Evolutionary conservation across 1,140 invertebrate species (phyloP).

Genomic region (Diprion similis): DNA sequence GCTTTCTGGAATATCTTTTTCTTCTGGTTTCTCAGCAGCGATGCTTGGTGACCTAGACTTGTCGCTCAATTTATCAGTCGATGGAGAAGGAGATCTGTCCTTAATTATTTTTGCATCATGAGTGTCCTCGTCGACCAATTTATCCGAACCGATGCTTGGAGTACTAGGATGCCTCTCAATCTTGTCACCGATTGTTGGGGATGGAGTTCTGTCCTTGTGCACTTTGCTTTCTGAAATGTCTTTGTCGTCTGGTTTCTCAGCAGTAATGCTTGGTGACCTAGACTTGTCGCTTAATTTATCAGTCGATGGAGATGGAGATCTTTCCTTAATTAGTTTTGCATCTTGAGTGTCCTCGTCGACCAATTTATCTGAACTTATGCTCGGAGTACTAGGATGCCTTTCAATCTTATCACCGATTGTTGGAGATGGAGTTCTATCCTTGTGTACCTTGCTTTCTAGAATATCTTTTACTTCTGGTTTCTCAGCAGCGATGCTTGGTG

Average conservation of each 20-base stretch:
- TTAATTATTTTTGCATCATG: conserved; percentile 15
- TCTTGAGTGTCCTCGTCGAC: conserved; percentile 21
- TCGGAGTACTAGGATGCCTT: conserved; percentile 4
- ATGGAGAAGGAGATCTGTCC: conserved; percentile 24
- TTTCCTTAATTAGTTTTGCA: background rate
- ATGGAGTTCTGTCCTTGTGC: background rate
- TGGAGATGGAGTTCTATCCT: background rate
- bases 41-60: background rate
- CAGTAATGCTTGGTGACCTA: background rate
- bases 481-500: background rate
- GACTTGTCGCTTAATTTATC: background rate
- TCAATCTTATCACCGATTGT: too few species aligned
- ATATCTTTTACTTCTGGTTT: conserved; percentile 20
- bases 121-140: conserved; percentile 10
- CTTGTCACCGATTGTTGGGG: conserved; percentile 8
- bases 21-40: background rate
- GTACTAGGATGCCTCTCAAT: background rate
- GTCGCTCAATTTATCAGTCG: conserved; percentile 17
- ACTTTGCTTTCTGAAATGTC: background rate
- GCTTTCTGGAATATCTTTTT: background rate
- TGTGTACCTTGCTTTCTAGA: background rate
- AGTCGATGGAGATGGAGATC: background rate
- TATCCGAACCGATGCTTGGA: background rate
- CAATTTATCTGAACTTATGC: background rate
- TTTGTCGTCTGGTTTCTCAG: background rate